A percentile compares a stretch with the other conserved stretches of the same genome.
Conservation (phyloP, 2,113 vertebrate species). For the Psephotus haematonotus region DNA sequence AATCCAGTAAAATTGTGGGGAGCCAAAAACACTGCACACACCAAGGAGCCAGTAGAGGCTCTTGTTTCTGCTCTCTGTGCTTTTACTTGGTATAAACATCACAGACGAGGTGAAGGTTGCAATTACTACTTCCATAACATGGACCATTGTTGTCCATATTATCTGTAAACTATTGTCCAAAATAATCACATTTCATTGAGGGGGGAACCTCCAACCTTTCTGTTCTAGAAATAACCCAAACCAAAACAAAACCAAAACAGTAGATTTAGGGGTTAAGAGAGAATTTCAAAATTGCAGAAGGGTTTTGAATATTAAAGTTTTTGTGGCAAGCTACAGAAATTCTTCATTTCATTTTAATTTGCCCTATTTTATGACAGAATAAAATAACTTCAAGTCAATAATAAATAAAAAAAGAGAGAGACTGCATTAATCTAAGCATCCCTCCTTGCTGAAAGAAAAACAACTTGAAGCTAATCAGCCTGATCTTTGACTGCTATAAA, state of each 20-base stretch:
- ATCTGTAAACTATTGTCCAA: background rate
- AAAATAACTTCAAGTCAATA: background rate
- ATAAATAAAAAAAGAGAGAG: background rate
- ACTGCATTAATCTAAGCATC: background rate
- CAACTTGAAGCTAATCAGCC: background rate
- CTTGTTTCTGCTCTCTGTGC: background rate
- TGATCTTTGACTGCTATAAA: background rate
- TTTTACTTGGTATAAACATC: background rate
- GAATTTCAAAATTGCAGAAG: background rate
- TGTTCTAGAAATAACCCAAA: background rate
- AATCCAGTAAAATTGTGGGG: background rate
- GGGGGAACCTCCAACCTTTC: background rate
- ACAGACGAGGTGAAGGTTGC: background rate
- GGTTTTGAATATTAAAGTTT: background rate
- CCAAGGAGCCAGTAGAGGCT: rapidly evolving
- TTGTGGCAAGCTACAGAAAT: background rate
- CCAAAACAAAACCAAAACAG: background rate
- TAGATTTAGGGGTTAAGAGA: background rate
- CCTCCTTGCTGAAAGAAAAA: background rate
- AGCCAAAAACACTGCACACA: background rate
- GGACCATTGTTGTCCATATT: background rate
- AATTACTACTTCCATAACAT: background rate
- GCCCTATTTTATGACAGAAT: background rate
- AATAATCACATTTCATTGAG: background rate
- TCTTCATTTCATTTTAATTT: background rate